Evolutionary conservation across 2,888 invertebrate genomes (phyloP), one percentile per base, ranked within the genome.

Genomic region (Sialis lutaria): DNA sequence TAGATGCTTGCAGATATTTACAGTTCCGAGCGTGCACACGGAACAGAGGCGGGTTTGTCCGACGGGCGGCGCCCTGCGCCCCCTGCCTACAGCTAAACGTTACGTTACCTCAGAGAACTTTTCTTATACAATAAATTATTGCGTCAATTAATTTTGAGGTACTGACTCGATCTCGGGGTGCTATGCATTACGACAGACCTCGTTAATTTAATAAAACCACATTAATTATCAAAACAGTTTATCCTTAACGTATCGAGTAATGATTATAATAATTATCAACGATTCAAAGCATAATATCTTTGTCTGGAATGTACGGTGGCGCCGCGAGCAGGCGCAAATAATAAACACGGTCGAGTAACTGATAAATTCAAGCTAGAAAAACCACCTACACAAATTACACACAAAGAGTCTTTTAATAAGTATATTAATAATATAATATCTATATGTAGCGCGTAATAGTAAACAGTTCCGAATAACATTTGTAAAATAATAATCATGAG

Each of bases 71-170:
- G 22, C 22, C 22, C 12, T 37, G 37, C 37, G 37, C 12, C 37
- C 12, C 12, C 12, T 48, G 48, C 61, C 64, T 65, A 66, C 64
- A 64, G 64, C 64, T 65, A 64, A 58, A 60, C 50, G 45, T 50
- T 50, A 50, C 32, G 59, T 60, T 63, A 65, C 10, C 10, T 10
- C 13, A 31, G 10, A 12, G 13, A 30, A 30, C 10, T 47, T 48
- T 45, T 49, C 45, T 37, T 49, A 49, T 49, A 50, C 64, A 65
- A 62, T 67, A 65, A 65, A 64, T 68, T 68, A 68, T 68, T 68
- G 68, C 68, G 67, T 68, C 65, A 65, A 65, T 67, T 67, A 67
- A 67, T 62, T 66, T 63, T 64, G 67, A 67, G 68, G 65, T 67
- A 66, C 67, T 67, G 67, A 62, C 64, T 64, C 64, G 64, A 37